Percentiles rank a stretch among this genome's conserved stretches.
phyloP scores from a whole-genome alignment of 2,113 vertebrate species.

The Vombatus ursinus region DNA sequence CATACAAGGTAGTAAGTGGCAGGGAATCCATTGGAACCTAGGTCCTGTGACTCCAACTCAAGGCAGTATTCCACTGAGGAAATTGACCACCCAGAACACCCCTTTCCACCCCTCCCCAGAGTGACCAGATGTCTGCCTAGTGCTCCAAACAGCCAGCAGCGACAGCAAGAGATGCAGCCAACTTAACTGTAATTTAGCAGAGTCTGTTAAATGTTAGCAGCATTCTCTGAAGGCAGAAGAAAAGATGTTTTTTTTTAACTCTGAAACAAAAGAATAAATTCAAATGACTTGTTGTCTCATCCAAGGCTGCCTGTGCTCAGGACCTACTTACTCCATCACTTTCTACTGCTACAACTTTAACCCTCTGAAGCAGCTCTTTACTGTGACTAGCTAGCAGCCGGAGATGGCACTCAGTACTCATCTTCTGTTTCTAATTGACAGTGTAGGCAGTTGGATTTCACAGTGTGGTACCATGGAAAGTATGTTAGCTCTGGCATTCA shows the following conservation, averaged over 20 bases:
- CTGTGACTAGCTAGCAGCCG: background rate
- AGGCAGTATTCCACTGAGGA: background rate
- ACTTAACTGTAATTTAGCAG: background rate
- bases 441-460: background rate
- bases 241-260: background rate
- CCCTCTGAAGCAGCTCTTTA: background rate
- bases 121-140: background rate
- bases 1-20: background rate
- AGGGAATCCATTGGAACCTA: background rate
- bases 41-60: background rate
- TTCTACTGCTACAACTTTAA: background rate
- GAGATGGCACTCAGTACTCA: background rate
- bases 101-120: background rate
- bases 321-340: background rate
- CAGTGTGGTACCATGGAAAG: background rate
- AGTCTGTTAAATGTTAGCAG: background rate
- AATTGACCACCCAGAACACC: background rate
- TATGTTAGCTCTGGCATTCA: background rate
- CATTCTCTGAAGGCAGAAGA: background rate
- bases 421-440: background rate
- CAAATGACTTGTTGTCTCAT: background rate
- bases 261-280: background rate
- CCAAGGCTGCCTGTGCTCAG: background rate
- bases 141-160: background rate
- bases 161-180: background rate